Evolutionary conservation across 2,888 invertebrate genomes (phyloP).

Genomic region (Pyralis farinalis): DNA sequence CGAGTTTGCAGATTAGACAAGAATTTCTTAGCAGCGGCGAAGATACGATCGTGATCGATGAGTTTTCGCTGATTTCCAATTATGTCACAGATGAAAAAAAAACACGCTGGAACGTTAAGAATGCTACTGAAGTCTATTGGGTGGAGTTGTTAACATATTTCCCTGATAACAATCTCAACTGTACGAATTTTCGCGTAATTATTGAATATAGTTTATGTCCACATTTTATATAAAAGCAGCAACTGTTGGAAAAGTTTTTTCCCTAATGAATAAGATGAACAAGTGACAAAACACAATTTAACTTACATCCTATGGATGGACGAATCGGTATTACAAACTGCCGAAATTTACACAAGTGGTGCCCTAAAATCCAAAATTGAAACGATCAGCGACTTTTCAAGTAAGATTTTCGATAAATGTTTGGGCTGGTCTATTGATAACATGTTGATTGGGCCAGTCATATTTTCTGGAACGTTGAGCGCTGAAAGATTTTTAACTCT

Average conservation of each 20-base stretch:
- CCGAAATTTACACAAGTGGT: too few species aligned
- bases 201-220: slow-evolving; percentile 17
- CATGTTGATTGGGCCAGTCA: too few species aligned
- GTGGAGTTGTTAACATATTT: slow-evolving; percentile 17
- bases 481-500: too few species aligned
- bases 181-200: slow-evolving; percentile 14
- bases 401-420: too few species aligned
- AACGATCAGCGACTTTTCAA: too few species aligned
- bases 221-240: slow-evolving; percentile 13
- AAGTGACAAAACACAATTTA: slow-evolving; percentile 23
- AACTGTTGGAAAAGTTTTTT: slow-evolving; percentile 15
- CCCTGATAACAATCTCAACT: slow-evolving; percentile 14
- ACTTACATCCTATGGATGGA: too few species aligned
- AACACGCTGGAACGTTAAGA: slow-evolving; percentile 29
- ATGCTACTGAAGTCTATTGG: slow-evolving; percentile 29
- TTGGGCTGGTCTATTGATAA: too few species aligned
- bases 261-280: slow-evolving; percentile 17
- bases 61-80: slow-evolving; percentile 29
- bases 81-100: slow-evolving; percentile 27
- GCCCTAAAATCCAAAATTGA: too few species aligned
- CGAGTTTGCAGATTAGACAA: slow-evolving; percentile 21
- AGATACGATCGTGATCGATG: slow-evolving; percentile 21
- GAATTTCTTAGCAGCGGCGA: slow-evolving; percentile 9
- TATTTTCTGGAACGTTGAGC: too few species aligned
- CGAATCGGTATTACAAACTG: too few species aligned